Base-by-base conservation (phyloP, 2,113 vertebrate species). In the Thamnaconus septentrionalis region DNA sequence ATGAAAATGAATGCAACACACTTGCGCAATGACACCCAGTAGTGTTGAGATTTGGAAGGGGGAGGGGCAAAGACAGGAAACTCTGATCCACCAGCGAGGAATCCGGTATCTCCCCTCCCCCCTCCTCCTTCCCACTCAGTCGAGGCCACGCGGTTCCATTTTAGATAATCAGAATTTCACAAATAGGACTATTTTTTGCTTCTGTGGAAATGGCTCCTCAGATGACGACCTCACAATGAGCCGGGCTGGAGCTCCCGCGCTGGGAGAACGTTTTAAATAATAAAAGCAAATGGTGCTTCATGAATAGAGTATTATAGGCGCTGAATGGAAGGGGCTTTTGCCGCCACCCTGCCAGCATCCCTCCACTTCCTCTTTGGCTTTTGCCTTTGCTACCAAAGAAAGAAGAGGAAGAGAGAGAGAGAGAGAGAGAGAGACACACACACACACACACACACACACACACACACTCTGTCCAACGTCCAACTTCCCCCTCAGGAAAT, bases 271-370 rank as follows among this genome's bases (percentile, higher is more conserved):
- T 71, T 81, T 86, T 85, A 84, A 87, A 89, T 89, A 89, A 90
- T 88, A 89, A 89, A 91, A 85, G 88, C 85, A 75, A 80, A 81
- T 71, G 77, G 74, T 64, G 71, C 76, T 76, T 80, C 86, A 85
- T 90, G 88, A 91, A 91, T 88, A 85, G 85, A 80, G 83, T 73
- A 86, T 91, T 91, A 84, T 90, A 64, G 60, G 59, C 64, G 64
- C 59, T 91, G 88, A 91, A 91, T 90, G 80, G 77, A 77, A 44
- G 66, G 53, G 5, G 68, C 53, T 81, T 72, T 82, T 76, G 64
- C 73, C 69, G 75, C 76, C 56, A 53, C 76, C 73, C 82, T 56
- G 2, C 18, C 18, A 31, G 18, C 18, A 1, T 31, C 18, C 18
- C 18, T 31, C 18, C 18, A 31, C 18, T 31, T 31, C 18, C 18